Evolutionary conservation across 2,113 vertebrate species (phyloP), one percentile per base, ranked within the genome.

Genomic region (Ondatra zibethicus): DNA sequence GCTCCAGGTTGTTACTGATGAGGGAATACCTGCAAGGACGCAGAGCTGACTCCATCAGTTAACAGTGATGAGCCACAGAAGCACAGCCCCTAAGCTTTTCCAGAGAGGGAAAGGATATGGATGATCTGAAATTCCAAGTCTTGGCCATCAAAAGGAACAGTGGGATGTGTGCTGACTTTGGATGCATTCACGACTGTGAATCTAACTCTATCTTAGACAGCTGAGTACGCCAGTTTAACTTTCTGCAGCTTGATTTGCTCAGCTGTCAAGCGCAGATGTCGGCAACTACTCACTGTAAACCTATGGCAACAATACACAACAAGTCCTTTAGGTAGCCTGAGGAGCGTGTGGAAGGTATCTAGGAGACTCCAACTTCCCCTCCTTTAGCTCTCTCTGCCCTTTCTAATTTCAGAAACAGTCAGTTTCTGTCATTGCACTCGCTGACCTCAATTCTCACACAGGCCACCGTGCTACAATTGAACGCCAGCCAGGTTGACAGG

Each of bases 401-500:
- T n/a, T 47, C n/a, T 65, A 5, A 33, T 11, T 5, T 3, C 16
- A 90, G 70, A 92, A 91, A 75, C 17, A 7, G 61, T 23, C 39
- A 82, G 61, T 16, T 6, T 95, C 42, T 50, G 27, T 31, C 39
- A 68, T 39, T 91, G 55, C 85, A 47, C 2, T n/a, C 47, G 82
- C 63, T 93, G 88, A 77, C 55, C 63, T 90, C 50, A 75, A 66
- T 73, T 94, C 31, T 91, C 95, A 93, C 88, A 94, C 13, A 94
- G 19, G 17, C 1, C 93, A 25, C 27, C 58, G 47, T 81, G 36
- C 76, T 23, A 55, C 45, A 90, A 72, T 39, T 42, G 81, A 91
- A 92, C 12, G 70, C 36, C 27, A 80, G 61, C 12, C 29, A 93
- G 68, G 36, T 19, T 86, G 52, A 88, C 85, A 80, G 33, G 45